These are phyloP conservation scores for Bujurquina vittata DNA, from an alignment of 2,113 vertebrate species.

Conservation along the genomic window DNA sequence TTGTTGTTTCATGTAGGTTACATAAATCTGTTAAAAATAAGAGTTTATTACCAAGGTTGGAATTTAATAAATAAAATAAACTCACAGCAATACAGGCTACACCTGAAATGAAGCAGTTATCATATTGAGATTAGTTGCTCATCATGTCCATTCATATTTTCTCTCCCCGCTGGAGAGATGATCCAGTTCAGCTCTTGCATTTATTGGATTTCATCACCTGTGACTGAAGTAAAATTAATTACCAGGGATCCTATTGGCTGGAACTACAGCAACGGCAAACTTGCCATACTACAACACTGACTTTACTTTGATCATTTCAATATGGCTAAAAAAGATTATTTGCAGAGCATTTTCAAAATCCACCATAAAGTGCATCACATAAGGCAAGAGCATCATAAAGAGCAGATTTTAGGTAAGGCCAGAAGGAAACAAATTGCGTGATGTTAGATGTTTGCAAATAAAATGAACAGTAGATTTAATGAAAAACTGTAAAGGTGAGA, in stretches of 20 bases:
- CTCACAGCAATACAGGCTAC: too few species aligned
- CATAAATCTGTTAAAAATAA: neutral
- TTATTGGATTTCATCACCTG: conserved; percentile 3
- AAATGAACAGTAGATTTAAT: neutral
- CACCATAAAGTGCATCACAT: neutral
- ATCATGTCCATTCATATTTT: neutral
- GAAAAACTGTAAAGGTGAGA: neutral
- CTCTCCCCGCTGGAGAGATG: neutral
- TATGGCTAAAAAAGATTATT: neutral
- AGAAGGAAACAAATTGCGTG: neutral
- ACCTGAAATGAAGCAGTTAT: neutral
- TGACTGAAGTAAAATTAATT: conserved; percentile 10
- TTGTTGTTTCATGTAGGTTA: neutral
- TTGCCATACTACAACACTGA: neutral
- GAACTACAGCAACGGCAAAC: neutral
- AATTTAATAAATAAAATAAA: neutral
- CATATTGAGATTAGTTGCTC: neutral
- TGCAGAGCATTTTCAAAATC: neutral
- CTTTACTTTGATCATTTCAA: conserved; percentile 15
- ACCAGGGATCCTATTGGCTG: neutral
- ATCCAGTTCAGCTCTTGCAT: neutral
- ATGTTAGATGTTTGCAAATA: neutral
- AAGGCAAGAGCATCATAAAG: neutral
- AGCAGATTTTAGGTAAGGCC: neutral
- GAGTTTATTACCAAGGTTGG: neutral